Base-by-base conservation (phyloP, 2,113 vertebrate genomes). In the Motacilla tschutschensis region DNA sequence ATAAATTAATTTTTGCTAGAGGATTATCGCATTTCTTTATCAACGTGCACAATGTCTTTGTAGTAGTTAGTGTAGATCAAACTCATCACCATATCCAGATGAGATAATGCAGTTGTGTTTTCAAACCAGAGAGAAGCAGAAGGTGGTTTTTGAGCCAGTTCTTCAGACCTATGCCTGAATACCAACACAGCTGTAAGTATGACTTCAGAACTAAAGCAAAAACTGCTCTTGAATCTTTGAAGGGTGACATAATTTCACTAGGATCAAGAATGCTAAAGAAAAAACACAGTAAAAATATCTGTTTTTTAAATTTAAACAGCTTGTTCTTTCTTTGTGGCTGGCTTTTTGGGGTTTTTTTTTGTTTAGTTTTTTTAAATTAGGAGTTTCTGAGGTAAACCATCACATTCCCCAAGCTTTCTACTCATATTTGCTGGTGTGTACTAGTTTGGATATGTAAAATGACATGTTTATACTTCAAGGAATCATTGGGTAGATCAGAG, bases 1-100 rank as follows among this genome's bases (percentile, higher is more conserved):
- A 76, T 82, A 92, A 85, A 77, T 83, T 87, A 95, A 79, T 94
- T 89, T 93, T 93, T 88, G 69, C 87, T 85, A 76, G 88, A 70
- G 82, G 84, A 91, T 79, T 80, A 79, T 72, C 57, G n/a, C 21
- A 58, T 79, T 86, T 91, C 48, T 63, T 92, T 87, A 60, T 40
- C 82, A 86, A 85, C 83, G 51, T 55, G 57, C 59, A 74, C 53
- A 73, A 65, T 82, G 41, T 44, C 53, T 53, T 89, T 83, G 58
- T 78, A 74, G 54, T 46, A 78, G 59, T 72, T 58, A 69, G 18
- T 59, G 75, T 65, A 59, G 72, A 87, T 79, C 75, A 78, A 71
- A 82, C 33, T 72, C 53, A 28, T 87, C 57, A 17, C 1, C 3
- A 17, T 67, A 71, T 53, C 53, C 43, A 60, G 50, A 80, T 4